Evolutionary conservation across 2,113 vertebrate species (phyloP), one percentile per base, ranked within the genome.

Genomic region (Coturnix japonica): DNA sequence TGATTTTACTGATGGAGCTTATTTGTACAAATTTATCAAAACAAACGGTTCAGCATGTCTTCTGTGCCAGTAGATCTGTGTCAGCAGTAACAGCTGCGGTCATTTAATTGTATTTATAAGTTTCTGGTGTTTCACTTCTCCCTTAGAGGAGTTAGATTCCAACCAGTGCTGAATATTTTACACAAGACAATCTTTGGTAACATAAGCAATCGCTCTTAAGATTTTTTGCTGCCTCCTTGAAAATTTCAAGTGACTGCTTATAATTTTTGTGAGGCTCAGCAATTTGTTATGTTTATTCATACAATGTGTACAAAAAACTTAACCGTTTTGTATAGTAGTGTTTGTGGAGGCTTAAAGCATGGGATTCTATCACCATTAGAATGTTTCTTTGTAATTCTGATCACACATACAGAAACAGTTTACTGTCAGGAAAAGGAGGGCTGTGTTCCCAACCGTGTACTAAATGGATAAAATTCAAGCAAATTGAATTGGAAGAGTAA

Each of bases 1-100:
- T 65, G 81, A 87, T 91, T 82, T 59, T 71, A 85, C 41, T 39
- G 81, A 85, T 66, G 59, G 54, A 87, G 72, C 54, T 96, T 91
- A 73, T 96, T 93, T 89, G 85, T 87, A 30, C 41, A 85, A 70
- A 87, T 85, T 70, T 92, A 78, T 87, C 49, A 66, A 76, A 91
- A 85, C 57, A 93, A 95, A 78, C 76, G 43, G 9, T 82, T 53
- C 82, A 85, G 61, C 51, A 67, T 3, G 0, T 70, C 75, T 94
- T 92, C 91, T 94, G 69, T 95, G 74, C 67, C 85, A 37, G 2
- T 74, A 35, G 85, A 43, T 82, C 69, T 80, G 13, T 87, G 64
- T 93, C 93, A 95, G 72, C 82, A 85, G 56, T 76, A 82, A 82
- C 79, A 91, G 72, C 91, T 90, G 79, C 0, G 10, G 75, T 89